Conservation (phyloP, 2,113 vertebrate species). For the Toxotes chatareus region DNA sequence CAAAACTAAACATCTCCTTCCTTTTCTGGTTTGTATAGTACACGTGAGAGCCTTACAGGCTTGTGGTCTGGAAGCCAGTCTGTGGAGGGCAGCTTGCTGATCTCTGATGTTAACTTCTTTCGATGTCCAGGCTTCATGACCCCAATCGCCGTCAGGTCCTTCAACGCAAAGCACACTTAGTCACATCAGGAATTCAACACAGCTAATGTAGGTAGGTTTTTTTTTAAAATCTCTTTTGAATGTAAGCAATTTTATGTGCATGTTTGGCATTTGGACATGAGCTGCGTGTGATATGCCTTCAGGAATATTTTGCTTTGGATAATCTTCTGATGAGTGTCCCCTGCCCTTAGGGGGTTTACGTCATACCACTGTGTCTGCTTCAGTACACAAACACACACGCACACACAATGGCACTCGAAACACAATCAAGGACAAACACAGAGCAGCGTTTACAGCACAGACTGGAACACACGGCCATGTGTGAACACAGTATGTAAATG, state of each 20-base stretch:
- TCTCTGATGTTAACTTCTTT: slow-evolving; percentile 96
- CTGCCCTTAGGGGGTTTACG: slow-evolving; percentile 33
- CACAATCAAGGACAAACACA: slow-evolving; percentile 57
- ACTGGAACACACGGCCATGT: slow-evolving; percentile 47
- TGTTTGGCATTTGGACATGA: slow-evolving; percentile 39
- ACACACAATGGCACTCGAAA: slow-evolving; percentile 13
- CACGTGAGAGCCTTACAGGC: slow-evolving; percentile 87
- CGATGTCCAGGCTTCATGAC: slow-evolving; percentile 98
- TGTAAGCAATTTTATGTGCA: slow-evolving; percentile 26
- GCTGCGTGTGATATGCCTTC: slow-evolving; percentile 33
- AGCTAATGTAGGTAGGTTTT: slow-evolving; percentile 11
- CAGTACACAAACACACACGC: slow-evolving; percentile 25
- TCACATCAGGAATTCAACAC: slow-evolving; percentile 23
- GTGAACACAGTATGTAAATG: slow-evolving; percentile 65
- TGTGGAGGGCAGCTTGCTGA: slow-evolving; percentile 89
- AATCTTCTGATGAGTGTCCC: slow-evolving; percentile 62
- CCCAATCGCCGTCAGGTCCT: slow-evolving; percentile 97
- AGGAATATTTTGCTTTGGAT: slow-evolving; percentile 55
- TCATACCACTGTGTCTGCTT: slow-evolving; percentile 60
- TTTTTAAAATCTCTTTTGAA: slow-evolving; percentile 8
- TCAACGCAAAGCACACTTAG: slow-evolving; percentile 65
- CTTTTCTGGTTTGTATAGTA: not conserved
- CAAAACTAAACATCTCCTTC: not conserved
- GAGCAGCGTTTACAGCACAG: slow-evolving; percentile 45
- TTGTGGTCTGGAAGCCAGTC: slow-evolving; percentile 97